phyloP scores from a whole-genome alignment of 53 echinoderm and acorn worm genomes.

The Holothuria leucospilota region DNA sequence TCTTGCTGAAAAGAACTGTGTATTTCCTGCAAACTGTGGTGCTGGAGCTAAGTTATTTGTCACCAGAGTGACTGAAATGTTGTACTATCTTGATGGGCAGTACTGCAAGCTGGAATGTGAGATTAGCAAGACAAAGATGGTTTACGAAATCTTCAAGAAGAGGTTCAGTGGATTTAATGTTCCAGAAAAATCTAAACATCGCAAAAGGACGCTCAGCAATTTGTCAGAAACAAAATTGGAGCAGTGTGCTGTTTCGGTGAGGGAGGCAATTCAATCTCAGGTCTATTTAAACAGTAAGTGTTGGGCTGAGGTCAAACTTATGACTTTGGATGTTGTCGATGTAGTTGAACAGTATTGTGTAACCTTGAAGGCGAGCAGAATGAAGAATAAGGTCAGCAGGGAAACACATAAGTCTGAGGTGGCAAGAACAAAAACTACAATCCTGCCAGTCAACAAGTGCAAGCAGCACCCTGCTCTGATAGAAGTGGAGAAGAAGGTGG shows the following conservation, averaged over 20 bases:
- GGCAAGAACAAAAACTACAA: no score
- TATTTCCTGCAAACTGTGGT: constrained; percentile 13
- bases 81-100: constrained; percentile 28
- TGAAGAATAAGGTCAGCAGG: no score
- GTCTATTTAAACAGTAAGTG: not conserved
- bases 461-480: no score
- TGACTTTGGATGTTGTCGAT: not conserved
- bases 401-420: no score
- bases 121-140: not conserved
- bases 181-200: not conserved
- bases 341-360: no score
- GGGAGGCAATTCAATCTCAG: constrained; percentile 15
- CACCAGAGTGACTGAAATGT: not conserved
- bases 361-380: no score
- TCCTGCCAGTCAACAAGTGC: no score
- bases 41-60: constrained; percentile 8
- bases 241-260: not conserved
- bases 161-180: constrained; percentile 17
- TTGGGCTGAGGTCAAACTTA: constrained; percentile 13
- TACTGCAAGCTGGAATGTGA: not conserved
- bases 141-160: not conserved
- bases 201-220: constrained; percentile 12
- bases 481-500: not conserved
- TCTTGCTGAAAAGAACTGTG: constrained; percentile 5
- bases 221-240: constrained; percentile 5